A percentile compares a stretch with the other conserved stretches of the same genome.
Evolutionary conservation across 2,113 vertebrate genomes (phyloP).

Genomic region (Toxotes chatareus): DNA sequence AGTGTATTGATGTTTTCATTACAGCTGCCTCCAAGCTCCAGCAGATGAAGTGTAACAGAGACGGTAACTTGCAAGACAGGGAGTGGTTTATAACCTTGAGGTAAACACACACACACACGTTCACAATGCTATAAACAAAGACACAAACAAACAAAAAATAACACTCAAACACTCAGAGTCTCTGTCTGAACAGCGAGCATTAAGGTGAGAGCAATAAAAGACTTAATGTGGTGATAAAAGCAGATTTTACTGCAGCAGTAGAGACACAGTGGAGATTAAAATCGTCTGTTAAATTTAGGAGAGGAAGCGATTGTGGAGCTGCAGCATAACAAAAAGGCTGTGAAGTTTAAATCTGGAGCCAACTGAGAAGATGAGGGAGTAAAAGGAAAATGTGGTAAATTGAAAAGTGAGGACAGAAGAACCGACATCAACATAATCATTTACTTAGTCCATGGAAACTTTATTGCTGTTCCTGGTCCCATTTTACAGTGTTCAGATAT

Average conservation of each 20-base stretch:
- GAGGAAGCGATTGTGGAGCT: neutral
- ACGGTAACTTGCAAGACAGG: neutral
- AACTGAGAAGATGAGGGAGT: too few species aligned
- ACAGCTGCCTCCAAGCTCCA: neutral
- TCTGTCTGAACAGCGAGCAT: neutral
- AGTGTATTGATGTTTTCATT: neutral
- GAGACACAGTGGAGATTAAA: neutral
- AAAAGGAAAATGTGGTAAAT: too few species aligned
- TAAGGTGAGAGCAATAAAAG: neutral
- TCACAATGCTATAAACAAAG: neutral
- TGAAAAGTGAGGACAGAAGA: too few species aligned
- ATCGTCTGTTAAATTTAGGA: neutral
- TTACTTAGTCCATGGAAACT: too few species aligned
- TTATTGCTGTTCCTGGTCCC: too few species aligned
- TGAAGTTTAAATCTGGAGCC: too few species aligned
- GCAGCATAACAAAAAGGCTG: neutral
- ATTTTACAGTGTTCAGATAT: too few species aligned
- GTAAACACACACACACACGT: constrained; percentile 12
- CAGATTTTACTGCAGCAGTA: neutral
- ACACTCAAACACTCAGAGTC: neutral
- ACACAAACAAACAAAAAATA: neutral
- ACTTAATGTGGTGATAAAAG: constrained; percentile 26
- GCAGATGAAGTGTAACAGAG: neutral
- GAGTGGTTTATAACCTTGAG: constrained; percentile 1
- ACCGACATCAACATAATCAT: too few species aligned